phyloP scores from a whole-genome alignment of 2,113 vertebrate species.

The Mus pahari region DNA sequence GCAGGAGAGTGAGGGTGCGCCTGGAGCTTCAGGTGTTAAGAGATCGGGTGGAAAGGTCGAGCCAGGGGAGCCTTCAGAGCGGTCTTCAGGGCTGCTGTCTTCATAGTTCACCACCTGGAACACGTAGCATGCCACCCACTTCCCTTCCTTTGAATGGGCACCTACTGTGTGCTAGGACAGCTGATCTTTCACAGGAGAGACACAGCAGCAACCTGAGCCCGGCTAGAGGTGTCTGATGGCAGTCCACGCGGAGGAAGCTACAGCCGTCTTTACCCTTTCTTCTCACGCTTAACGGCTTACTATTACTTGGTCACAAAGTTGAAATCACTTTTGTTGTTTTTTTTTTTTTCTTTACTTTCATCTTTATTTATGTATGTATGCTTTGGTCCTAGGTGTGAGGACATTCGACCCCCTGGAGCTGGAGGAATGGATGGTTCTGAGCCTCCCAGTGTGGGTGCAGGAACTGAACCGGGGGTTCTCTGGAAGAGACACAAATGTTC shows the following conservation, averaged over 20 bases:
- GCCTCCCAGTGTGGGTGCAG: not conserved
- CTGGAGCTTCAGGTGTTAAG: not conserved
- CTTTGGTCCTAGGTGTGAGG: not conserved
- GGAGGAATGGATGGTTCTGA: not conserved
- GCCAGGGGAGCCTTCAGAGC: not conserved
- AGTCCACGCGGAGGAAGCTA: not conserved
- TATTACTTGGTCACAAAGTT: not conserved
- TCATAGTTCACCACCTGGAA: not conserved
- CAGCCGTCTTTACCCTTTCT: not conserved
- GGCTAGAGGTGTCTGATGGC: not conserved
- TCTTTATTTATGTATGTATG: not conserved
- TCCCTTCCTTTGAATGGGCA: not conserved
- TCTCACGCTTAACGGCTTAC: not conserved
- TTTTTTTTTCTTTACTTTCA: not conserved
- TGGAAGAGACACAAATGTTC: not conserved
- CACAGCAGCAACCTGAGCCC: not conserved
- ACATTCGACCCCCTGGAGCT: not conserved
- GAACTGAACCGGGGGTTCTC: not conserved
- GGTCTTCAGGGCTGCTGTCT: not conserved
- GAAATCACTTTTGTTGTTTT: not conserved
- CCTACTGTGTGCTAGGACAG: not conserved
- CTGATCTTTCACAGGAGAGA: not conserved
- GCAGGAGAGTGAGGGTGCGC: not conserved
- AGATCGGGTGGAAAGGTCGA: not conserved
- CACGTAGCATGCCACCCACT: not conserved